Evolutionary conservation across 1,140 invertebrate species (phyloP).

Genomic region (Proales similis): DNA sequence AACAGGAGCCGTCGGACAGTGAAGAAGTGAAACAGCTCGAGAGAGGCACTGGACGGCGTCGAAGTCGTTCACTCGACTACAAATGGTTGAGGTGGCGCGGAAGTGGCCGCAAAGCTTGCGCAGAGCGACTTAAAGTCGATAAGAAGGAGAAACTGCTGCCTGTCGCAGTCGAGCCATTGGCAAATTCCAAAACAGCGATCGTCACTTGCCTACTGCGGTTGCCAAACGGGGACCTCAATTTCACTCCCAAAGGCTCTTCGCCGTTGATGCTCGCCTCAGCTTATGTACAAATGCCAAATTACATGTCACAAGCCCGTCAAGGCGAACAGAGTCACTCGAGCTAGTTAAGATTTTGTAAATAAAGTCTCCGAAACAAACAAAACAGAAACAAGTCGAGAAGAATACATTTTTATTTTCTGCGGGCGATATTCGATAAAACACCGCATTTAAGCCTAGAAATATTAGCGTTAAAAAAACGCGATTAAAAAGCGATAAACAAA

Average conservation of each 20-base stretch:
- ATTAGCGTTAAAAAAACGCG: too few relatives aligned
- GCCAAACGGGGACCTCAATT: constrained; percentile 5
- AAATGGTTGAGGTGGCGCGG: not conserved
- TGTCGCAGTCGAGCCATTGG: constrained; percentile 21
- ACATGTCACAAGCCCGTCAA: too few relatives aligned
- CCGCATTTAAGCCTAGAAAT: too few relatives aligned
- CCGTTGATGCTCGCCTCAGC: constrained; percentile 15
- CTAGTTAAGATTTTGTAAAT: constrained; percentile 12
- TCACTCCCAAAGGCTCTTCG: constrained; percentile 32
- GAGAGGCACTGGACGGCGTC: not conserved
- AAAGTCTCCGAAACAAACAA: not conserved
- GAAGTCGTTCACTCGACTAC: not conserved
- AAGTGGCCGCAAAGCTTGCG: too few relatives aligned
- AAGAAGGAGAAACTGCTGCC: constrained; percentile 7
- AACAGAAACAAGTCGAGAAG: not conserved
- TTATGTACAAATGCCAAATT: constrained; percentile 27
- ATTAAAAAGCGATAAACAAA: too few relatives aligned
- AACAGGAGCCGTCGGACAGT: constrained; percentile 4
- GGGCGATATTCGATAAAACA: too few relatives aligned
- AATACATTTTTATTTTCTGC: not conserved
- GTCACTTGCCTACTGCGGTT: constrained; percentile 28
- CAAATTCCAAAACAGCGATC: constrained; percentile 25
- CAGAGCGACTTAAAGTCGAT: too few relatives aligned
- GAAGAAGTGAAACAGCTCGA: constrained; percentile 1
- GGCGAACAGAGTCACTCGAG: too few relatives aligned